Base-by-base conservation (phyloP, 1,140 invertebrate genomes). In the Leptestheria dahalacensis region DNA sequence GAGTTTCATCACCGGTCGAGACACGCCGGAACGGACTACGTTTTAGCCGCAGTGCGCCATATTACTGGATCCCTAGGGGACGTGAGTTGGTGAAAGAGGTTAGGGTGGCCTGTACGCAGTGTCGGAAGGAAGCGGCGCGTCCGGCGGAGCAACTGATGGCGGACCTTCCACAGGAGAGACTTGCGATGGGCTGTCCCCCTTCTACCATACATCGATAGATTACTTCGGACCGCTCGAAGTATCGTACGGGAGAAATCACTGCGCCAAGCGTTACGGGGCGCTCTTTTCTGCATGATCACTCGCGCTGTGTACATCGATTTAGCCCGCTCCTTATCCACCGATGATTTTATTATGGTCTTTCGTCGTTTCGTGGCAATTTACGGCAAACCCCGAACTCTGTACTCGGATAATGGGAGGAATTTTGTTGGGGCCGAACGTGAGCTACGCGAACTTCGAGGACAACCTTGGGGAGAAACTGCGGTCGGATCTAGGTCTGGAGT, bases 211-310 rank as follows among this genome's bases (percentile, higher is more conserved):
- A 1, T 57, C 53, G 2, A 50, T 60, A 2, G 61, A 62, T 18
- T 50, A 29, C 2, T 62, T 62, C n/a, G n/a, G n/a, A n/a, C n/a
- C n/a, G n/a, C n/a, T n/a, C n/a, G n/a, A n/a, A n/a, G n/a, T n/a
- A n/a, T 21, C 57, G n/a, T n/a, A n/a, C n/a, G 61, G 12, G 49
- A 57, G 24, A 3, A 57, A n/a, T 23, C 26, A 18, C 26, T 49
- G 25, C 15, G 61, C 48, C 9, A 62, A 60, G 25, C 11, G 61
- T 28, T 62, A 56, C 48, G 62, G 62, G 11, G 51, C 25, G 1
- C 9, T 65, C 3, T 65, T 65, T 26, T 60, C 64, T 65, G 64
- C 28, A 48, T 65, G 1, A 26, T 52, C 1, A 64, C 63, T 18
- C 61, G 64, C 12, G 63, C 64, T 1, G 60, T 65, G 1, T 62